Conservation (phyloP, 1,140 invertebrate species). For the Drosophila tsacasi region DNA sequence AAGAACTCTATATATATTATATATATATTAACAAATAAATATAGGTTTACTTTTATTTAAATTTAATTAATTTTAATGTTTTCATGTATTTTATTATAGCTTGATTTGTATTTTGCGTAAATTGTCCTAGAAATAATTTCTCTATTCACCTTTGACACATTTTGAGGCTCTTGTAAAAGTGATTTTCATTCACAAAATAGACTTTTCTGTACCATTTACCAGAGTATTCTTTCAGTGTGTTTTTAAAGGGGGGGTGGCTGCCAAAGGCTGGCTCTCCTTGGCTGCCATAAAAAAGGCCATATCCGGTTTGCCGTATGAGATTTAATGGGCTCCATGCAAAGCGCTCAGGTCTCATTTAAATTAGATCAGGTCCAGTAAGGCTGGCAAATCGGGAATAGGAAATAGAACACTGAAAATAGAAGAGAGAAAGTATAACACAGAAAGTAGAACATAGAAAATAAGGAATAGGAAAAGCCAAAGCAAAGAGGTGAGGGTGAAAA, state of each 20-base stretch:
- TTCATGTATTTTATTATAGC: not conserved
- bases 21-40: too few relatives aligned
- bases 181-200: fast-evolving
- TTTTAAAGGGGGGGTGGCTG: not conserved
- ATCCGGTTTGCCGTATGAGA: slow-evolving; percentile 68
- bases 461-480: not conserved
- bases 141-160: too few relatives aligned
- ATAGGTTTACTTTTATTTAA: too few relatives aligned
- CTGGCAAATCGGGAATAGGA: not conserved
- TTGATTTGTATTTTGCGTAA: not conserved
- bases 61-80: too few relatives aligned
- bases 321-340: slow-evolving; percentile 60
- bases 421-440: not conserved
- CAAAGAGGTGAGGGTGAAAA: slow-evolving; percentile 21
- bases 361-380: slow-evolving; percentile 58
- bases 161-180: not conserved
- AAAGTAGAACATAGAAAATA: not conserved
- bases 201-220: not conserved
- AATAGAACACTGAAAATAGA: not conserved
- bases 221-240: not conserved
- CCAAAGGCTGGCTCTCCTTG: slow-evolving; percentile 28
- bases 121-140: not conserved
- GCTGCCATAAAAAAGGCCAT: slow-evolving; percentile 67
- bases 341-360: slow-evolving; percentile 63
- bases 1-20: too few relatives aligned